Evolutionary conservation across 92 coral and sea anemone genomes (phyloP).

Genomic region (Meandrina meandrites): DNA sequence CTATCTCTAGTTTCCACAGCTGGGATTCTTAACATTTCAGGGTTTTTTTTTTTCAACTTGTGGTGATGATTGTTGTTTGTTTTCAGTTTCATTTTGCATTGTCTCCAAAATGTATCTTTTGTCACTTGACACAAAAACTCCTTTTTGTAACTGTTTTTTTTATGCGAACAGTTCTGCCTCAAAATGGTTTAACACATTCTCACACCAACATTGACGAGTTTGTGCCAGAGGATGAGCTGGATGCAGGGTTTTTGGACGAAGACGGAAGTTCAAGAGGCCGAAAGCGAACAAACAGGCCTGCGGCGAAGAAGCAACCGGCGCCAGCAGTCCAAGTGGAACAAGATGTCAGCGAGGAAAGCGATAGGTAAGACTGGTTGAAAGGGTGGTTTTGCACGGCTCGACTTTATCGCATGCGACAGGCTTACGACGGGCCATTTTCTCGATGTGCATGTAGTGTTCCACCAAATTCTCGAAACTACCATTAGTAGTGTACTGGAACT

Average conservation of each 20-base stretch:
- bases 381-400: too few species aligned
- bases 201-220: conserved; percentile 87
- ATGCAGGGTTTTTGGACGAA: conserved; percentile 84
- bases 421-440: too few species aligned
- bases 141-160: too few species aligned
- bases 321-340: conserved; percentile 30
- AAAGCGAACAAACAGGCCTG: conserved; percentile 53
- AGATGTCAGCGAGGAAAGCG: conserved; percentile 79
- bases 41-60: too few species aligned
- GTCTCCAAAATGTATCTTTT: background rate
- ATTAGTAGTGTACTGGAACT: too few species aligned
- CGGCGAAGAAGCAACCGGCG: conserved; percentile 24
- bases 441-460: too few species aligned
- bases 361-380: conserved; percentile 62
- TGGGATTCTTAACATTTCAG: too few species aligned
- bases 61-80: too few species aligned
- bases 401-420: too few species aligned
- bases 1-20: too few species aligned
- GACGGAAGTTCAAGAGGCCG: conserved; percentile 39
- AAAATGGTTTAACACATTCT: conserved; percentile 26
- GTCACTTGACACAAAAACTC: background rate
- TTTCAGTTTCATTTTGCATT: too few species aligned
- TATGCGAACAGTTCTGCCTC: conserved; percentile 4
- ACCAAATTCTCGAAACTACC: too few species aligned
- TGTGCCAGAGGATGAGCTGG: conserved; percentile 87